Conservation (phyloP, 2,888 invertebrate species). For the Xiphydria camelus region DNA sequence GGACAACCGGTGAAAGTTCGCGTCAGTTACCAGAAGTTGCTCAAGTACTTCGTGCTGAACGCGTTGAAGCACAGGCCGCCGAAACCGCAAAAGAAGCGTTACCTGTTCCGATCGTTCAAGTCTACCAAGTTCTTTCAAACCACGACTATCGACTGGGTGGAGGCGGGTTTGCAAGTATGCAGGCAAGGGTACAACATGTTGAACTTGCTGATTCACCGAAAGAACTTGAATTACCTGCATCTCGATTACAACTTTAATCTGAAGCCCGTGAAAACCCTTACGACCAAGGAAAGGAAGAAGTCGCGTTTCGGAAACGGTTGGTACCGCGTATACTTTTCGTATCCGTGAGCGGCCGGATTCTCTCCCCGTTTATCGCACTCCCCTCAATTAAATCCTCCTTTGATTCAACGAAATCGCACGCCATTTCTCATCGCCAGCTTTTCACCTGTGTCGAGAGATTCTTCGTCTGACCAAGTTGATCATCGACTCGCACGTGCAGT, state of each 20-base stretch:
- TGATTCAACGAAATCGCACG: constrained; percentile 1
- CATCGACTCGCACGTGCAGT: constrained; percentile 99
- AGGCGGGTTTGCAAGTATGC: constrained; percentile 97
- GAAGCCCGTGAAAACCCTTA: constrained; percentile 98
- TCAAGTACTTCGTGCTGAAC: constrained; percentile 98
- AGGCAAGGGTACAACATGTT: constrained; percentile 99
- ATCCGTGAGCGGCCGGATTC: constrained; percentile 9
- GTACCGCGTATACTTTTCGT: constrained; percentile 33
- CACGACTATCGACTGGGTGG: constrained; percentile 99
- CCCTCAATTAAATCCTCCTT: background rate
- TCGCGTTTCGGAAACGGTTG: constrained; percentile 93
- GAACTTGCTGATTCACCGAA: constrained; percentile 96
- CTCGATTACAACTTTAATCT: constrained; percentile 99
- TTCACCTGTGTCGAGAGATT: constrained; percentile 98
- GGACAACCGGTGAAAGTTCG: constrained; percentile 98
- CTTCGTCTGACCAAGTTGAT: constrained; percentile 97
- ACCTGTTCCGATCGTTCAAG: constrained; percentile 98
- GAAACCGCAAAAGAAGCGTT: constrained; percentile 98
- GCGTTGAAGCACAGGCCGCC: constrained; percentile 96
- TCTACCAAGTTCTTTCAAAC: constrained; percentile 99
- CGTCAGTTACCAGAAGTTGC: constrained; percentile 97
- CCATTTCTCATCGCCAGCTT: constrained; percentile 66
- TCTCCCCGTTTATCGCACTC: background rate
- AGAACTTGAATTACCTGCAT: constrained; percentile 99
- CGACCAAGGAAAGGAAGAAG: constrained; percentile 99